Base-by-base conservation (phyloP, 1,140 invertebrate genomes). In the Cydia fagiglandana region DNA sequence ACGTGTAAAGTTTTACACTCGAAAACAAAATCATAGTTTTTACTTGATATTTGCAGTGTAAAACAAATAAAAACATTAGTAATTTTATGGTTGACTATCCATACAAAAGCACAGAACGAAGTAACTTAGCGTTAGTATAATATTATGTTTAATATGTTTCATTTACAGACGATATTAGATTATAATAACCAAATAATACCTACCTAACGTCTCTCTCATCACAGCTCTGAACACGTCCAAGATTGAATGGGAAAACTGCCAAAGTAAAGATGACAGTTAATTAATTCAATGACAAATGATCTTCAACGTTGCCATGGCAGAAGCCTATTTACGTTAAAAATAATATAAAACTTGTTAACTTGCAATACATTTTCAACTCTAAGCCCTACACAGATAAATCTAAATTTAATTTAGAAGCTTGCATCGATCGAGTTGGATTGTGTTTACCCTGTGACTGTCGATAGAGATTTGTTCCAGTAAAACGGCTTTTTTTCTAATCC, bases 211-310 rank as follows among this genome's bases (percentile, higher is more conserved):
- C 17, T 38, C 34, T 34, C 38, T 41, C 38, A 10, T 41, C 38
- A 45, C 34, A 15, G 45, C 66, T 70, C 34, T 17, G 66, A 70
- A 70, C 30, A 70, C 34, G 30, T 70, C 34, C 66, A 38, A 34
- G 34, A 70, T 38, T 70, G 66, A 70, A 70, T 70, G 34, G 6
- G n/a, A 70, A 70, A 41, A 41, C 66, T 70, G 66, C 24, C 66
- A 70, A 70, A 70, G 66, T 70, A 38, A 38, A 34, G 66, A 70
- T 70, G 66, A 70, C 66, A 70, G 66, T 70, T 70, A 70, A 70
- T 41, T 70, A 41, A 41, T 45, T 70, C 38, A 45, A 70, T 70
- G 66, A 70, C n/a, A 70, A 70, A 70, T 70, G 66, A 70, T 70
- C 66, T 13, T 41, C 34, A 45, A 17, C 30, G 13, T 17, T 17